Evolutionary conservation across 2,797 vertebrate species (phyloP), one percentile per base, ranked within the genome.

Genomic region (Eulemur rubriventer): DNA sequence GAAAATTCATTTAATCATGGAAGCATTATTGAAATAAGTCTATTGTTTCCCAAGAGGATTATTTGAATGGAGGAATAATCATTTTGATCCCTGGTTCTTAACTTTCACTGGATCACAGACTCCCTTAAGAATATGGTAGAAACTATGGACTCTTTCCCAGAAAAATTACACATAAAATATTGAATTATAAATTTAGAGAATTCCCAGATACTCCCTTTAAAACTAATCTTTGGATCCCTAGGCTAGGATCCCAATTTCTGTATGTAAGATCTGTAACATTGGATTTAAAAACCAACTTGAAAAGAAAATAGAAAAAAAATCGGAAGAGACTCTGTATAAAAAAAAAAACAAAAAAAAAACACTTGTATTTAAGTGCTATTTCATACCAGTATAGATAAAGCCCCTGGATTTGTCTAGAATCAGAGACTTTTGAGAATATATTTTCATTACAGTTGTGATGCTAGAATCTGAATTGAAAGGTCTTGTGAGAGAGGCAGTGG

Each of bases 21-120:
- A 17, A 72, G 46, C 72, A 43, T 86, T 80, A 69, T 81, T 94
- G 80, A 81, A 93, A 52, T 69, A 87, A 84, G n/a, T 89, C 28
- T 85, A 0, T 78, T 63, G 33, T 94, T 87, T 69, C 41, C 72
- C 67, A 35, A 65, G 50, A 79, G 59, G 17, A 78, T 92, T 83
- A 50, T 89, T 50, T 63, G 38, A 48, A 55, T 92, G 35, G 22
- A 52, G 12, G 24, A 89, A 75, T 48, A 70, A 59, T 73, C 52
- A 57, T 86, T 80, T 70, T 70, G 59, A 80, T 93, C 35, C 81
- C 9, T 75, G 50, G 57, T 91, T 91, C 82, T 81, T 67, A 88
- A n/a, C 35, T 81, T 85, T 55, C 14, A 48, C 59, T 63, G 43
- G 48, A 59, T 79, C 82, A 46, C 18, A 95, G 72, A 75, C 85